These are phyloP conservation scores for Paramormyrops kingsleyae DNA, from an alignment of 2,113 vertebrate species.

Conservation along the genomic window DNA sequence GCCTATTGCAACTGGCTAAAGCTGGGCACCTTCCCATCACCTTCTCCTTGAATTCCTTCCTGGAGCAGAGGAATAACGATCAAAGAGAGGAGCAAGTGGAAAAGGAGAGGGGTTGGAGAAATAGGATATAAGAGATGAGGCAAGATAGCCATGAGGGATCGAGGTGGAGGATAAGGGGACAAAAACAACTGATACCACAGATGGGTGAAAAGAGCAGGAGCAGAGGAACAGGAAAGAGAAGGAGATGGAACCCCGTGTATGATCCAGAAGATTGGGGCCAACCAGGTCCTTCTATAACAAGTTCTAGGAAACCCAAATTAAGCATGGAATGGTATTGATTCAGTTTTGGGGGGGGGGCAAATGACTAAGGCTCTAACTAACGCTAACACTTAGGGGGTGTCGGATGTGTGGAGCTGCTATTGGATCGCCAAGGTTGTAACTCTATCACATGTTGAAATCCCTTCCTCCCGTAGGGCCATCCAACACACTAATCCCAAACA, in stretches of 20 bases:
- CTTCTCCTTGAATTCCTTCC: background rate
- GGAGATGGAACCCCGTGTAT: background rate
- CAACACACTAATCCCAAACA: background rate
- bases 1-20: background rate
- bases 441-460: background rate
- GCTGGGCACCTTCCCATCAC: background rate
- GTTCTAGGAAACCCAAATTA: slow-evolving; percentile 9
- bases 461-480: background rate
- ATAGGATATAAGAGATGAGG: background rate
- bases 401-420: background rate
- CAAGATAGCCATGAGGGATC: background rate
- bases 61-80: background rate
- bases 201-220: background rate
- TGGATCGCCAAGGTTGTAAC: background rate
- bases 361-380: background rate
- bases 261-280: background rate
- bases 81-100: background rate
- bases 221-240: background rate
- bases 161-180: background rate
- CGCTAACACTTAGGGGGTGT: background rate
- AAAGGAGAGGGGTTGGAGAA: background rate
- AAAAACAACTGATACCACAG: background rate
- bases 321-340: background rate
- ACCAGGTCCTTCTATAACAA: background rate
- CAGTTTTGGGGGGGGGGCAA: background rate